A percentile compares a stretch with the other conserved stretches of the same genome.
Conservation (phyloP, 2,113 vertebrate genomes). For the Cinclus cinclus region DNA sequence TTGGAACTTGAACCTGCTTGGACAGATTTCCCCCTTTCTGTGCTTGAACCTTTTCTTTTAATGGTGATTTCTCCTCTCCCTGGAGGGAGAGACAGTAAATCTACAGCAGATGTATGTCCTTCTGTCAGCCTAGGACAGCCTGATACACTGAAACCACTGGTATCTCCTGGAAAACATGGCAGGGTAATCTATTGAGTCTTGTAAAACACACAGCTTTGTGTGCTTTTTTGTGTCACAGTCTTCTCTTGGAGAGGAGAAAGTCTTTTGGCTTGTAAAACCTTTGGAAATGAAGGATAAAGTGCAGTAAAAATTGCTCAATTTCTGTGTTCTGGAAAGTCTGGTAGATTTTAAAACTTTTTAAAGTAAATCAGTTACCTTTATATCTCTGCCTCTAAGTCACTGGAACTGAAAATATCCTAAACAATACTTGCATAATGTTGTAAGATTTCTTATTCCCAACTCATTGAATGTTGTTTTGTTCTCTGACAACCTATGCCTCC, state of each 20-base stretch:
- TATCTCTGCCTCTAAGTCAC: neutral
- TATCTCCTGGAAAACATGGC: neutral
- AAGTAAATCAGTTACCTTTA: neutral
- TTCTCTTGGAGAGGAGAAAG: neutral
- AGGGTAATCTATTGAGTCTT: neutral
- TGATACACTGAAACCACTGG: neutral
- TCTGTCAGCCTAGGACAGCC: neutral
- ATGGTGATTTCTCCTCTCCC: neutral
- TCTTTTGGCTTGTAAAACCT: neutral
- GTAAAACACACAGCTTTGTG: neutral
- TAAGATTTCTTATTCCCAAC: neutral
- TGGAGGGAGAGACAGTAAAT: neutral
- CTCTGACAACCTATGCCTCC: neutral
- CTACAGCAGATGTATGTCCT: neutral
- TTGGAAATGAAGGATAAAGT: neutral
- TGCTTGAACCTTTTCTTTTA: neutral
- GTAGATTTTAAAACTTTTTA: neutral
- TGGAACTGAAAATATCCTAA: neutral
- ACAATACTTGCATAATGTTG: neutral
- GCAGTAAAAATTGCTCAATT: neutral
- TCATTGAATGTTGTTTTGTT: neutral
- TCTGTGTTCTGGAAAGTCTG: neutral
- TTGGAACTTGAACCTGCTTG: neutral
- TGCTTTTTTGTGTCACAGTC: neutral
- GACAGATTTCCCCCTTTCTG: neutral